A percentile compares a stretch with the other conserved stretches of the same genome.
These are phyloP conservation scores for Rotaria socialis DNA, from an alignment of 2,888 invertebrate genomes.

Conservation along the genomic window DNA sequence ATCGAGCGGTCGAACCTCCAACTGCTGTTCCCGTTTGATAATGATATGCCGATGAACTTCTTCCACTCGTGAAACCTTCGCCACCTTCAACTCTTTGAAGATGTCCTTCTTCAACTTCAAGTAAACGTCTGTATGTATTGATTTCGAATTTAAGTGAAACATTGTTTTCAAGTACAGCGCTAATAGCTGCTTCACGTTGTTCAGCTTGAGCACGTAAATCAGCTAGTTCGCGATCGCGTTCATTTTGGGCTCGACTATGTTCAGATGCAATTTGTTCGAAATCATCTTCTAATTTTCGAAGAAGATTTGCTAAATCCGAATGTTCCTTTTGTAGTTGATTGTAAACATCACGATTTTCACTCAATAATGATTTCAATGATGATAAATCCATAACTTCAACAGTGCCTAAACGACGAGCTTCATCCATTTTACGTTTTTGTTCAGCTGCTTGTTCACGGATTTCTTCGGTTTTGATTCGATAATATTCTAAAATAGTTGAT, in stretches of 20 bases:
- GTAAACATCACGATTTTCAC: constrained; percentile 40
- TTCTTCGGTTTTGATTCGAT: constrained; percentile 45
- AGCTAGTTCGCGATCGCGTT: constrained; percentile 43
- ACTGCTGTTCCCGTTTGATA: constrained; percentile 22
- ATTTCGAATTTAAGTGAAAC: constrained; percentile 45
- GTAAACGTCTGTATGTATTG: constrained; percentile 44
- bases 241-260: constrained; percentile 38
- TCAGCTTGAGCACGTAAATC: constrained; percentile 37
- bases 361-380: constrained; percentile 37
- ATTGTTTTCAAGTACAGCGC: constrained; percentile 39
- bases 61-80: not conserved
- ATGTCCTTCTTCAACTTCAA: constrained; percentile 44
- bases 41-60: not conserved
- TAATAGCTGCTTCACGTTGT: constrained; percentile 40
- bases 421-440: constrained; percentile 42
- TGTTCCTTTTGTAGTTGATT: constrained; percentile 38
- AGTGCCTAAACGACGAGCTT: not conserved
- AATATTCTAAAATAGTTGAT: constrained; percentile 34
- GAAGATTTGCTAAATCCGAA: constrained; percentile 35
- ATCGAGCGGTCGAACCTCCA: constrained; percentile 46
- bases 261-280: constrained; percentile 33
- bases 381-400: constrained; percentile 29
- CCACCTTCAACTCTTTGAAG: constrained; percentile 14
- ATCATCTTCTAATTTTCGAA: constrained; percentile 44
- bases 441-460: constrained; percentile 43